Conservation (phyloP, 2,113 vertebrate genomes). For the Misgurnus mizolepis region DNA sequence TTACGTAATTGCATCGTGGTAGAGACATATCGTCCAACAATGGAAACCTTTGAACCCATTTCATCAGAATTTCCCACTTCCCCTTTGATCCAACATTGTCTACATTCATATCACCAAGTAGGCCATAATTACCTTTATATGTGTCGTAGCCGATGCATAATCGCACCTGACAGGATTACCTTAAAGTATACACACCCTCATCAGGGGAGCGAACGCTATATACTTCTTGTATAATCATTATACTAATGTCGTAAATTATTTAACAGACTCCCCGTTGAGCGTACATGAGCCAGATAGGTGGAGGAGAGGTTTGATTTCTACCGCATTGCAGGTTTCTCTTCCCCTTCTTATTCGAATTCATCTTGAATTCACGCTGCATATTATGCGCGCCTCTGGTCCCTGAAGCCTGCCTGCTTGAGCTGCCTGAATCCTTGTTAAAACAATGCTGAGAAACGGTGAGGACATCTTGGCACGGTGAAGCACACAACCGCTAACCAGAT, state of each 20-base stretch:
- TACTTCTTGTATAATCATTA: constrained; percentile 8
- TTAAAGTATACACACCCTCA: not conserved
- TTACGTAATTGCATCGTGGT: constrained; percentile 56
- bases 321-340: constrained; percentile 57
- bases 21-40: constrained; percentile 53
- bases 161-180: constrained; percentile 10
- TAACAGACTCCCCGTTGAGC: not conserved
- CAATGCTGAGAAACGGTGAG: constrained; percentile 38
- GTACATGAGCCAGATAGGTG: not conserved
- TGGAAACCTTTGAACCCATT: constrained; percentile 62
- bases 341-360: constrained; percentile 59
- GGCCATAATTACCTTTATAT: constrained; percentile 48
- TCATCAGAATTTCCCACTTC: constrained; percentile 60
- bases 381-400: constrained; percentile 48
- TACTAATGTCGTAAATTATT: constrained; percentile 29
- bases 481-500: constrained; percentile 29
- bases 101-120: constrained; percentile 16
- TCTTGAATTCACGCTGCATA: constrained; percentile 65
- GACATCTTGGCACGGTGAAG: constrained; percentile 8
- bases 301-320: constrained; percentile 51
- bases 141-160: not conserved
- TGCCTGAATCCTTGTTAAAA: constrained; percentile 47
- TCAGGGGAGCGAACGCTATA: not conserved
- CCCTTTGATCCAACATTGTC: constrained; percentile 61
- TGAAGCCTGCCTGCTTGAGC: constrained; percentile 31